Evolutionary conservation across 2,888 invertebrate species (phyloP), one percentile per base, ranked within the genome.

Genomic region (Chesias legatella): DNA sequence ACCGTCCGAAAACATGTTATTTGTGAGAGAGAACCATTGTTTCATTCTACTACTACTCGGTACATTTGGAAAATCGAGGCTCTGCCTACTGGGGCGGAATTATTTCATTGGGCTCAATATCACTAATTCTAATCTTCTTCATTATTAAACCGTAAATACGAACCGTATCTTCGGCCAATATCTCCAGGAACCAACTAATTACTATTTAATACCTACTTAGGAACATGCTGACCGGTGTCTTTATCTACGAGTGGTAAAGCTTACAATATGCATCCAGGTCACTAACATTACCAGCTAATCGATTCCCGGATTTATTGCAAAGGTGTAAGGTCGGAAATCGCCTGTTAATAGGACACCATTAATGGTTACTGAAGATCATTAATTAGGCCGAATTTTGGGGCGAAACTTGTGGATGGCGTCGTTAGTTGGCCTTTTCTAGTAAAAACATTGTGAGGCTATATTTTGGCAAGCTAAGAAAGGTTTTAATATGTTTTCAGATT

Each of bases 361-460:
- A 26, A 40, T 28, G 8, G 26, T 42, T 17, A 33, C 5, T 25
- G 8, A 22, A 25, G 40, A 26, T 38, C 44, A 45, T 45, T 45
- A 36, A 40, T 44, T 44, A 44, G 44, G 34, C 10, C 7, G 38
- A 34, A 34, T 36, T 32, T 20, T 17, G 13, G 36, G 40, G 20
- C 25, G 25, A 43, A 44, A 44, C 28, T 45, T 39, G 35, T 29
- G 39, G 41, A 27, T 39, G 44, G 13, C 22, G 37, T 51, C 53
- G 41, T 46, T 51, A 53, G 43, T 39, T 39, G 48, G 35, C 48
- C 47, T 53, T 43, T 31, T 27, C 32, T 29, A 30, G 42, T 35
- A 47, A 53, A 53, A 53, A 53, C 48, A 50, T 43, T 41, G 29
- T 10, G 6, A 27, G 3, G 29, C 8, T 22, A 11, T 8, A 8